These are phyloP conservation scores for Brachyalestes nurse DNA, from an alignment of 2,797 vertebrate species.

Conservation along the genomic window DNA sequence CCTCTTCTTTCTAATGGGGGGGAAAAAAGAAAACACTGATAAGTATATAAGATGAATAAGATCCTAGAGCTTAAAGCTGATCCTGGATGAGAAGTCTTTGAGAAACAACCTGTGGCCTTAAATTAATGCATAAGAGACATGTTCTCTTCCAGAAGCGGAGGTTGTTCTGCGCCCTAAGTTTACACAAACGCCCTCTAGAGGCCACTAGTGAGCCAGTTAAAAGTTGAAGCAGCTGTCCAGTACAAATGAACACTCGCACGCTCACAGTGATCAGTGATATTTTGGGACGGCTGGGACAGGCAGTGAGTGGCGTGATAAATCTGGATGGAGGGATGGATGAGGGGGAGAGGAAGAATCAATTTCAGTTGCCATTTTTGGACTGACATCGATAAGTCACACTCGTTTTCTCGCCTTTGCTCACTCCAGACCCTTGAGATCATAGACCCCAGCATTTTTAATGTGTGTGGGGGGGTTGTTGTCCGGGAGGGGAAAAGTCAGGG, in stretches of 20 bases:
- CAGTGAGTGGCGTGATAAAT: slow-evolving; percentile 14
- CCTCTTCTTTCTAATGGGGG: slow-evolving; percentile 35
- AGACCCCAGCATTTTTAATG: background rate
- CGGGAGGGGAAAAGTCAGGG: no score
- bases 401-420: background rate
- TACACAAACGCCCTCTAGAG: slow-evolving; percentile 28
- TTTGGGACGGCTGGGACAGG: slow-evolving; percentile 19
- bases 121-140: background rate
- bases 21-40: background rate
- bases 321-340: background rate
- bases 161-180: background rate
- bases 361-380: slow-evolving; percentile 35
- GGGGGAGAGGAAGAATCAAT: slow-evolving; percentile 17
- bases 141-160: background rate
- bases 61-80: background rate
- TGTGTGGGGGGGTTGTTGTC: no score
- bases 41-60: background rate
- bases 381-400: slow-evolving; percentile 23
- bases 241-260: background rate
- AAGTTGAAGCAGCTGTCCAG: slow-evolving; percentile 35
- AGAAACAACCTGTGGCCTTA: background rate
- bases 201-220: slow-evolving; percentile 3
- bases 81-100: background rate
- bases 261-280: slow-evolving; percentile 15
- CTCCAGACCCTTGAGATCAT: background rate